phyloP scores from a whole-genome alignment of 2,888 invertebrate species.

The Hirtodrosophila alboralis region DNA sequence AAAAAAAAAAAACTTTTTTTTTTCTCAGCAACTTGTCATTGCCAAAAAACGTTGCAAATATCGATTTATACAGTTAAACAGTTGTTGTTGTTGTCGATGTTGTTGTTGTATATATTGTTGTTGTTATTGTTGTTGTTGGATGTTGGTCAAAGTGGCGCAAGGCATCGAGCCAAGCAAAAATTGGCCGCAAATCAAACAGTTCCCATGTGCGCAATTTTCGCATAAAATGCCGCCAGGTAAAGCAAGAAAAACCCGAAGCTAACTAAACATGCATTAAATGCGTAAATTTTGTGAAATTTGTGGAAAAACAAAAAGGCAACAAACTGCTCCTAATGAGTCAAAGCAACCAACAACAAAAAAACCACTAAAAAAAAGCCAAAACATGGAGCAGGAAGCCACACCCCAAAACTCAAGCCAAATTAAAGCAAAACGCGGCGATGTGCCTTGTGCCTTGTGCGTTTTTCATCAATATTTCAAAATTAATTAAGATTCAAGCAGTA shows the following conservation, averaged over 20 bases:
- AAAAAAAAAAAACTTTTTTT: conserved; percentile 30
- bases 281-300: conserved; percentile 48
- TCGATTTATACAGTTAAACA: conserved; percentile 57
- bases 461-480: conserved; percentile 62
- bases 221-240: conserved; percentile 66
- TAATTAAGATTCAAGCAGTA: conserved; percentile 64
- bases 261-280: conserved; percentile 45
- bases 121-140: no score
- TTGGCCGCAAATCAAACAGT: conserved; percentile 78
- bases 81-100: conserved; percentile 37
- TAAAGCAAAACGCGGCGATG: conserved; percentile 8
- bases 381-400: conserved; percentile 67
- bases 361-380: conserved; percentile 16
- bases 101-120: conserved; percentile 16
- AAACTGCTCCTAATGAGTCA: conserved; percentile 38
- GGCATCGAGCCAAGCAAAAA: conserved; percentile 66
- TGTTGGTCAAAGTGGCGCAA: conserved; percentile 53
- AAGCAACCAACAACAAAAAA: no score
- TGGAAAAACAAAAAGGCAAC: conserved; percentile 23
- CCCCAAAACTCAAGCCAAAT: conserved; percentile 27
- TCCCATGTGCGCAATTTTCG: conserved; percentile 76
- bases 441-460: conserved; percentile 19
- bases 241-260: conserved; percentile 50
- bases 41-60: conserved; percentile 76
- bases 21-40: conserved; percentile 70